Evolutionary conservation across 2,113 vertebrate species (phyloP).

Genomic region (Clarias magur): DNA sequence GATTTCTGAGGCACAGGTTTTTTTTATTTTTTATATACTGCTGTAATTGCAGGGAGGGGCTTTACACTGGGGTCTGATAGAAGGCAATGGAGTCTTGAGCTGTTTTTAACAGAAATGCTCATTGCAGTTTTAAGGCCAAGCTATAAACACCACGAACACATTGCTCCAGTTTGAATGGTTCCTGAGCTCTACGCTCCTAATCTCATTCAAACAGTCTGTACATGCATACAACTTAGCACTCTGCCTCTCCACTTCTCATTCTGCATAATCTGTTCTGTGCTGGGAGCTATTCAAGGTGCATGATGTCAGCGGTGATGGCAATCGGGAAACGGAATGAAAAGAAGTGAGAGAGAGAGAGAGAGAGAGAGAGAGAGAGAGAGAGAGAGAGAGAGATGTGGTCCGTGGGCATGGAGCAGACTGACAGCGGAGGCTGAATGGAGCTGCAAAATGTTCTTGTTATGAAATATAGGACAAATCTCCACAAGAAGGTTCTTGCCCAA

Average conservation of each 20-base stretch:
- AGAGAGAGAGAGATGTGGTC: neutral
- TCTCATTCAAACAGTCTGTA: slow-evolving; percentile 37
- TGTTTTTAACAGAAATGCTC: neutral
- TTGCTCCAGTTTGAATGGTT: neutral
- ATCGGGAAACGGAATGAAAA: slow-evolving; percentile 37
- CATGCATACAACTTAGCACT: slow-evolving; percentile 19
- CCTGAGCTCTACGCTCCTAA: slow-evolving; percentile 4
- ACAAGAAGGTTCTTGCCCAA: neutral
- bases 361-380: neutral
- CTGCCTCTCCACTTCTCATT: slow-evolving; percentile 32
- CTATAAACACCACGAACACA: neutral
- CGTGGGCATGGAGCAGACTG: slow-evolving; percentile 19
- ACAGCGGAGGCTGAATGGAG: slow-evolving; percentile 26
- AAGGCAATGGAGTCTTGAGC: neutral
- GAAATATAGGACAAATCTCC: neutral
- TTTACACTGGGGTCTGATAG: neutral
- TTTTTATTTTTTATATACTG: neutral
- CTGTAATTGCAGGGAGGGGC: neutral
- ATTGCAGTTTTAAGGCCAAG: neutral
- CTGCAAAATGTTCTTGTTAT: neutral
- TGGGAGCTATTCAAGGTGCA: slow-evolving; percentile 50
- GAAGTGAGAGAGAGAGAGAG: neutral
- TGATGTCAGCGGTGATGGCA: slow-evolving; percentile 40
- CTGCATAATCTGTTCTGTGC: slow-evolving; percentile 50
- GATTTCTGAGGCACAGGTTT: neutral